Percentiles rank a stretch among this genome's conserved stretches.
These are phyloP conservation scores for Lethrus apterus DNA, from an alignment of 1,140 invertebrate species.

Conservation along the genomic window DNA sequence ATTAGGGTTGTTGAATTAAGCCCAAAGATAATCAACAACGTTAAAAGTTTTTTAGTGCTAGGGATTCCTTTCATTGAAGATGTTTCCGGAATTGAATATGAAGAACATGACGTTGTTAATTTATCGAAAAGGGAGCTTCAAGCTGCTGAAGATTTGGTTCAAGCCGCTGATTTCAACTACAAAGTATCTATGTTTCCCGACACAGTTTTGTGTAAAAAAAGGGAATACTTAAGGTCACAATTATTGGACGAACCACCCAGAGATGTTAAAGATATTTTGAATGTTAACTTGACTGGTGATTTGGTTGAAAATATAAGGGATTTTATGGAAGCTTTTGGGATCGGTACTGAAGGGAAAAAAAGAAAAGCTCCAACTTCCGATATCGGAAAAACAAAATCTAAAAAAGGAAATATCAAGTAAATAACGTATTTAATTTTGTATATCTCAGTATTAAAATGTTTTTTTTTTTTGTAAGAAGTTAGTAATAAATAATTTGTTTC, in stretches of 20 bases:
- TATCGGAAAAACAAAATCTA: too few species aligned
- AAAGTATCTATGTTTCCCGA: not conserved
- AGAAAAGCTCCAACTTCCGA: too few species aligned
- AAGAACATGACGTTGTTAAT: slow-evolving; percentile 2
- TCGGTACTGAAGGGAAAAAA: too few species aligned
- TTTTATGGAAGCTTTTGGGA: not conserved
- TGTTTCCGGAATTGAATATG: too few species aligned
- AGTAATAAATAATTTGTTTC: too few species aligned
- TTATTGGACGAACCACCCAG: slow-evolving; percentile 5
- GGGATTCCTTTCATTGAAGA: slow-evolving; percentile 1
- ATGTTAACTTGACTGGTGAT: too few species aligned
- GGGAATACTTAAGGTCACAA: slow-evolving; percentile 5
- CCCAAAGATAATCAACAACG: slow-evolving; percentile 4
- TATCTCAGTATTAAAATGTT: too few species aligned
- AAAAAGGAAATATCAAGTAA: too few species aligned
- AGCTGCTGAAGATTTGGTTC: slow-evolving; percentile 3
- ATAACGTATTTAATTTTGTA: too few species aligned
- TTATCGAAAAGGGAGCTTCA: not conserved
- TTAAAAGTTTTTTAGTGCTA: slow-evolving; percentile 1
- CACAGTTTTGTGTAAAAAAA: slow-evolving; percentile 1
- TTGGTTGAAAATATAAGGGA: not conserved
- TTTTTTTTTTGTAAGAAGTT: too few species aligned
- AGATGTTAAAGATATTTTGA: not conserved
- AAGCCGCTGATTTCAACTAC: not conserved
- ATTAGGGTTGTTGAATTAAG: slow-evolving; percentile 2